Evolutionary conservation across 2,888 invertebrate genomes (phyloP).

Genomic region (Drosophila eohydei): DNA sequence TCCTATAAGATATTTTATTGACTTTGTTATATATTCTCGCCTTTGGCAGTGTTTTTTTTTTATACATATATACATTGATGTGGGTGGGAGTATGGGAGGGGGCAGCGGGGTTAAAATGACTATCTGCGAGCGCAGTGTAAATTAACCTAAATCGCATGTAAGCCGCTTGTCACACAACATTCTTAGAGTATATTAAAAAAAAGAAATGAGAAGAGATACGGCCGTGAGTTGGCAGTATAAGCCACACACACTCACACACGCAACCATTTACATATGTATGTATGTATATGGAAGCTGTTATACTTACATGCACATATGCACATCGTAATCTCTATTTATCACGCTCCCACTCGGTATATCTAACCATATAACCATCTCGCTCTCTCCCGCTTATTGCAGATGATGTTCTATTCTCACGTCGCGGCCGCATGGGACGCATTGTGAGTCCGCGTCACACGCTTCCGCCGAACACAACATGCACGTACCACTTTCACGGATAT

Average conservation of each 20-base stretch:
- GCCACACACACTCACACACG: constrained; percentile 17
- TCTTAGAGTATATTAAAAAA: constrained; percentile 73
- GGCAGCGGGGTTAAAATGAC: constrained; percentile 7
- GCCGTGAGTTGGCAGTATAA: constrained; percentile 47
- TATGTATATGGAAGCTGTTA: neutral
- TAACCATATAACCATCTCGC: constrained; percentile 2
- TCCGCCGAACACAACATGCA: constrained; percentile 94
- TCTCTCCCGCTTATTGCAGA: constrained; percentile 75
- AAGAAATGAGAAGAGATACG: constrained; percentile 28
- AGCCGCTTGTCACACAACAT: constrained; percentile 75
- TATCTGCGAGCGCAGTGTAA: constrained; percentile 59
- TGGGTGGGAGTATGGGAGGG: neutral
- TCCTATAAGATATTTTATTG: constrained; percentile 3
- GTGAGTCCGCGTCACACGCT: constrained; percentile 93
- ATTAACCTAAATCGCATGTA: constrained; percentile 78
- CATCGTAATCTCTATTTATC: constrained; percentile 44
- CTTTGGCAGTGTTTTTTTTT: neutral
- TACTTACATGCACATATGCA: constrained; percentile 4
- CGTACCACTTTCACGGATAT: constrained; percentile 92
- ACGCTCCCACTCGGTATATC: constrained; percentile 25
- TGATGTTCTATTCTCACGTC: constrained; percentile 86
- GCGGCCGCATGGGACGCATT: constrained; percentile 90
- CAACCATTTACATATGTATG: neutral
- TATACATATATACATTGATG: neutral
- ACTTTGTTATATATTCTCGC: neutral